phyloP scores from a whole-genome alignment of 1,140 invertebrate genomes.

The Plutomurus gul region DNA sequence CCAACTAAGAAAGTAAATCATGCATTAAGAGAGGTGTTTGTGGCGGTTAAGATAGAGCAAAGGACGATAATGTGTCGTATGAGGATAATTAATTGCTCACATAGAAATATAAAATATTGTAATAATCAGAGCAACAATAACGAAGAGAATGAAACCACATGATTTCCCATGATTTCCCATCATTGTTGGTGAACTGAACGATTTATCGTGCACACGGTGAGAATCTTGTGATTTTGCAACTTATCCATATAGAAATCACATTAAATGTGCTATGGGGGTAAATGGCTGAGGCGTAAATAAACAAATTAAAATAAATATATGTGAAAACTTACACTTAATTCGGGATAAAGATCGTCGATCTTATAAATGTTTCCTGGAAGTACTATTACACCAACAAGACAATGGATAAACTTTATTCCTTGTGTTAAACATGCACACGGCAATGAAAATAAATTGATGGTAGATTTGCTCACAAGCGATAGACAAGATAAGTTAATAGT shows the following conservation, averaged over 20 bases:
- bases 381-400: neutral
- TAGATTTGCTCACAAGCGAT: too few species aligned
- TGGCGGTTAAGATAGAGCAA: too few species aligned
- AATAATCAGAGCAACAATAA: too few species aligned
- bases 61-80: too few species aligned
- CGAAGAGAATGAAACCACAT: neutral
- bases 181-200: neutral
- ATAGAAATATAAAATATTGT: too few species aligned
- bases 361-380: conserved; percentile 22
- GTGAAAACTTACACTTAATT: conserved; percentile 10
- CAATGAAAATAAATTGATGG: too few species aligned
- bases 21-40: too few species aligned
- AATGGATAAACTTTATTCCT: too few species aligned
- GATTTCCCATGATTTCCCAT: conserved; percentile 21
- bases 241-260: conserved; percentile 5
- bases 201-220: neutral
- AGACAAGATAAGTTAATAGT: neutral
- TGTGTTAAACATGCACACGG: too few species aligned
- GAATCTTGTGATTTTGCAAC: neutral
- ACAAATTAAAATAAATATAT: neutral
- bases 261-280: neutral
- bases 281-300: neutral
- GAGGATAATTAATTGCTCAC: too few species aligned
- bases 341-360: conserved; percentile 3
- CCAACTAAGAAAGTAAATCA: too few species aligned